Evolutionary conservation across 2,113 vertebrate genomes (phyloP).

Genomic region (Corapipo altera): DNA sequence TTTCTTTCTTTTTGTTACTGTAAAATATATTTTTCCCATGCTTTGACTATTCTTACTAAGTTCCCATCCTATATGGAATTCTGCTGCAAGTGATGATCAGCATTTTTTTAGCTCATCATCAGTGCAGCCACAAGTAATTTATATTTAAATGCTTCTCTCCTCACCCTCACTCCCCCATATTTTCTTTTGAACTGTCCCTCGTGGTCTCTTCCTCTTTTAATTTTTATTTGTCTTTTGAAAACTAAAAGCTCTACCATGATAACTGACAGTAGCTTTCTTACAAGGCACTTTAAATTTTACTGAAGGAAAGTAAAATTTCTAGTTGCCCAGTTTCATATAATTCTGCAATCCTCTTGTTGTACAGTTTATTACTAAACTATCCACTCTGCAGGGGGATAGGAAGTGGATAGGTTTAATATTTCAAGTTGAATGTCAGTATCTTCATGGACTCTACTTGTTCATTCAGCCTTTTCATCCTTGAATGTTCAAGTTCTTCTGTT

Average conservation of each 20-base stretch:
- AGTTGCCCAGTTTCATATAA: background rate
- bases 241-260: background rate
- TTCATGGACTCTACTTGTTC: background rate
- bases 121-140: background rate
- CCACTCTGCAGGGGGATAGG: background rate
- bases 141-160: background rate
- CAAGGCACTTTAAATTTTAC: background rate
- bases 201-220: background rate
- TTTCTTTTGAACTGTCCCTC: background rate
- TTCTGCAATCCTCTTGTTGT: background rate
- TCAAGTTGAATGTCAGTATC: background rate
- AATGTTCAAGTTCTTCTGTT: background rate
- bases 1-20: background rate
- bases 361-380: background rate
- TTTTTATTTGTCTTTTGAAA: background rate
- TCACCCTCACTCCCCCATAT: rapidly evolving
- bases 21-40: too few species aligned
- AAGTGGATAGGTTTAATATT: background rate
- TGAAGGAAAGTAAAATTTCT: background rate
- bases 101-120: background rate
- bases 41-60: background rate
- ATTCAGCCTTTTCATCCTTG: background rate
- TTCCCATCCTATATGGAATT: background rate
- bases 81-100: background rate
- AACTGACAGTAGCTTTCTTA: background rate